These are phyloP conservation scores for Argopecten irradians DNA, from an alignment of 1,140 invertebrate genomes.

Conservation along the genomic window DNA sequence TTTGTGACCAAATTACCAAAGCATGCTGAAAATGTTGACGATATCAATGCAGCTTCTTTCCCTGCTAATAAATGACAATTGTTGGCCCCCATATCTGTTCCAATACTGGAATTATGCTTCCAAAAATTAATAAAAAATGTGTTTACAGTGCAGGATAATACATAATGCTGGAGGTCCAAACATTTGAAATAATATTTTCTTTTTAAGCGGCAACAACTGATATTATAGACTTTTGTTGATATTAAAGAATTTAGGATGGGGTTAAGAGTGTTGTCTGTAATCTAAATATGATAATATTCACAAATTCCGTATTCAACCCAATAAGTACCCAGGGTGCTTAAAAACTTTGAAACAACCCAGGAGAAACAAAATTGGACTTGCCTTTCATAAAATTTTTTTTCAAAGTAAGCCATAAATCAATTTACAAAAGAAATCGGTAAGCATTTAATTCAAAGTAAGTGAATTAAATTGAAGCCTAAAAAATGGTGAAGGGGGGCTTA, in stretches of 20 bases:
- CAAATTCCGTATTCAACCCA: not conserved
- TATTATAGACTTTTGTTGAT: no score
- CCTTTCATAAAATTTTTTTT: not conserved
- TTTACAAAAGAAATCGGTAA: no score
- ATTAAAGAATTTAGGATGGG: no score
- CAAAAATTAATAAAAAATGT: not conserved
- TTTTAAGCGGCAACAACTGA: not conserved
- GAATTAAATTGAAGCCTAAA: no score
- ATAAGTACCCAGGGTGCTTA: no score
- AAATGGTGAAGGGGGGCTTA: no score
- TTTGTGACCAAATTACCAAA: slow-evolving; percentile 6
- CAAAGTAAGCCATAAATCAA: no score
- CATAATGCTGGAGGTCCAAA: not conserved
- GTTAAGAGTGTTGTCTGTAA: not conserved
- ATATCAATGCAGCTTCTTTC: not conserved
- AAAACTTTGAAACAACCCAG: not conserved
- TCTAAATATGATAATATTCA: no score
- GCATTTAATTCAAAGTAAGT: no score
- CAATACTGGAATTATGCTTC: not conserved
- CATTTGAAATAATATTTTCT: not conserved
- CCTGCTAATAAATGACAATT: slow-evolving; percentile 1
- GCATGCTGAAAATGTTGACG: not conserved
- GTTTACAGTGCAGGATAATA: not conserved
- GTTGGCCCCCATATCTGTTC: slow-evolving; percentile 6
- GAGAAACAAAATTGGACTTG: not conserved